Conservation (phyloP, 2,888 invertebrate genomes). For the Pristionchus fissidentatus region DNA sequence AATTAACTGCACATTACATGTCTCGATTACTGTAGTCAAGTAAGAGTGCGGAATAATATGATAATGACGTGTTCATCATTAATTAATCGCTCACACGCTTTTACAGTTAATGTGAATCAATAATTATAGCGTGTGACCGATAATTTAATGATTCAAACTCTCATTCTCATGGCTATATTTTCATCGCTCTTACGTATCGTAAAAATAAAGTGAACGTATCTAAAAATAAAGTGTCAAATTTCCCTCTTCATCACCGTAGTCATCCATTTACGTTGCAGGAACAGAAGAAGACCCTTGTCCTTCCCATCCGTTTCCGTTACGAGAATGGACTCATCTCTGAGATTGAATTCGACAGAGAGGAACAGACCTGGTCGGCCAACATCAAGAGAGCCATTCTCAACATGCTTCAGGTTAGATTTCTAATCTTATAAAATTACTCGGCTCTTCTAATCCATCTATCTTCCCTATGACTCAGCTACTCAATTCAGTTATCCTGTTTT, state of each 20-base stretch:
- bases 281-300: slow-evolving; percentile 58
- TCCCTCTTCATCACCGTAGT: background rate
- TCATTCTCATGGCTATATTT: too few species aligned
- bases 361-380: slow-evolving; percentile 70
- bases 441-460: too few species aligned
- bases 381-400: slow-evolving; percentile 72
- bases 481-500: background rate
- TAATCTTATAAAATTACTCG: slow-evolving; percentile 50
- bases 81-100: too few species aligned
- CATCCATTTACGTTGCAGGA: slow-evolving; percentile 48
- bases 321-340: slow-evolving; percentile 67
- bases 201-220: too few species aligned
- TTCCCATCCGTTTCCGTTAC: slow-evolving; percentile 67
- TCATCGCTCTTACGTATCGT: too few species aligned
- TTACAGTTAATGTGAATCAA: too few species aligned
- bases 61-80: too few species aligned
- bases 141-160: too few species aligned
- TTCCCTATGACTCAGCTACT: too few species aligned
- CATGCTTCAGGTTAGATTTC: slow-evolving; percentile 63
- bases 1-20: too few species aligned
- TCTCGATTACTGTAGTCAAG: background rate
- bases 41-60: background rate
- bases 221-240: too few species aligned
- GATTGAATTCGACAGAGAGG: slow-evolving; percentile 62
- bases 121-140: too few species aligned